Conservation (phyloP, 2,797 vertebrate genomes). For the Sphenopsis melanotis region DNA sequence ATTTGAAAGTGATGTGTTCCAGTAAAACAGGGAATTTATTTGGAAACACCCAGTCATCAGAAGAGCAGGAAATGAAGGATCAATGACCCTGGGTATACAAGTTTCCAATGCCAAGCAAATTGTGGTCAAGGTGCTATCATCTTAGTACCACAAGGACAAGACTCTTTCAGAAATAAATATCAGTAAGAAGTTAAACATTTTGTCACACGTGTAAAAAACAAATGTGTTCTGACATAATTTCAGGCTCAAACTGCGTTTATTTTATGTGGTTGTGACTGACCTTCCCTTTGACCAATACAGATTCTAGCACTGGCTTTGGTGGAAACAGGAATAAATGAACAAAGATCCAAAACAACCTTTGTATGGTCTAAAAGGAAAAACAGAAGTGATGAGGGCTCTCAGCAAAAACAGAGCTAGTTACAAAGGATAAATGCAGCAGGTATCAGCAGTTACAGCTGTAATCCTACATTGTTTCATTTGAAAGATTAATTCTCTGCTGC, state of each 20-base stretch:
- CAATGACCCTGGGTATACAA: neutral
- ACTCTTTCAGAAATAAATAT: neutral
- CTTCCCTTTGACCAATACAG: neutral
- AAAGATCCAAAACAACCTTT: neutral
- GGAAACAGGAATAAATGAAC: neutral
- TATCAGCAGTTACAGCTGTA: neutral
- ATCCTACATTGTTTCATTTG: neutral
- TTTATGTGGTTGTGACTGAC: neutral
- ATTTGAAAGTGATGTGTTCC: neutral
- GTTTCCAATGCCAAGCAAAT: neutral
- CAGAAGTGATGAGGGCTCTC: neutral
- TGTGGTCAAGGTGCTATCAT: neutral
- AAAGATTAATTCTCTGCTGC: neutral
- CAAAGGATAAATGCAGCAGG: neutral
- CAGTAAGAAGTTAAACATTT: neutral
- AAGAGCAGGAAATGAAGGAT: neutral
- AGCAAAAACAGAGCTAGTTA: neutral
- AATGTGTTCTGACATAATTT: neutral
- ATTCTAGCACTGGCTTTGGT: neutral
- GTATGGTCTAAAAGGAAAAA: neutral
- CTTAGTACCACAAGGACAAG: neutral
- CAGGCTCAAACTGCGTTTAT: neutral
- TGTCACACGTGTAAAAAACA: neutral
- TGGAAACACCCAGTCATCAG: neutral
- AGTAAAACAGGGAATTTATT: neutral